Percentiles rank a stretch among this genome's conserved stretches.
These are phyloP conservation scores for Acanthiza pusilla DNA, from an alignment of 2,797 vertebrate genomes.

Conservation along the genomic window DNA sequence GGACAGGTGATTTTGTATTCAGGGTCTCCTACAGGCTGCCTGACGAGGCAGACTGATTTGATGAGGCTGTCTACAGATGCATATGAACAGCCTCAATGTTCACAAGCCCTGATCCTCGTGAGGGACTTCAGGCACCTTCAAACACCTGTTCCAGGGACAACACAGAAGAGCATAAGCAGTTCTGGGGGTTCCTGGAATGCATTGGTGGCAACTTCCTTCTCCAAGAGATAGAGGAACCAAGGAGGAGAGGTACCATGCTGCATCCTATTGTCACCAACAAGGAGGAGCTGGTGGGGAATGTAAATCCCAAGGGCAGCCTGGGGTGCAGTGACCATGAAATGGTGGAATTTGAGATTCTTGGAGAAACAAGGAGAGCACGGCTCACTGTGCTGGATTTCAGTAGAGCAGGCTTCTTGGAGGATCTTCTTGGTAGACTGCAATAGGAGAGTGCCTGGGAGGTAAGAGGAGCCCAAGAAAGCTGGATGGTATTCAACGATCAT, in stretches of 20 bases:
- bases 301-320: background rate
- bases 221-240: background rate
- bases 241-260: background rate
- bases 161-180: background rate
- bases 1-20: background rate
- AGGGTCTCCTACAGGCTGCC: background rate
- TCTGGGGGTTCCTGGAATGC: background rate
- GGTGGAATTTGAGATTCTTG: background rate
- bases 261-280: background rate
- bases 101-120: background rate
- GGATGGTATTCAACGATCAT: fast-evolving
- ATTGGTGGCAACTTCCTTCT: background rate
- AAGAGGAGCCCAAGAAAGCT: background rate
- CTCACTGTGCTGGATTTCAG: background rate
- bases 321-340: background rate
- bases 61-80: fast-evolving
- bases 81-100: background rate
- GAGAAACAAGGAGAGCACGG: background rate
- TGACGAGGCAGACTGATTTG: background rate
- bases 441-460: background rate
- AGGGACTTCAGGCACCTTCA: background rate
- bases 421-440: fast-evolving
- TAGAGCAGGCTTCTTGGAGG: background rate
- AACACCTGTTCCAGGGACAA: background rate
- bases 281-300: background rate